Conservation (phyloP, 2,113 vertebrate species). For the Hyperoodon ampullatus region DNA sequence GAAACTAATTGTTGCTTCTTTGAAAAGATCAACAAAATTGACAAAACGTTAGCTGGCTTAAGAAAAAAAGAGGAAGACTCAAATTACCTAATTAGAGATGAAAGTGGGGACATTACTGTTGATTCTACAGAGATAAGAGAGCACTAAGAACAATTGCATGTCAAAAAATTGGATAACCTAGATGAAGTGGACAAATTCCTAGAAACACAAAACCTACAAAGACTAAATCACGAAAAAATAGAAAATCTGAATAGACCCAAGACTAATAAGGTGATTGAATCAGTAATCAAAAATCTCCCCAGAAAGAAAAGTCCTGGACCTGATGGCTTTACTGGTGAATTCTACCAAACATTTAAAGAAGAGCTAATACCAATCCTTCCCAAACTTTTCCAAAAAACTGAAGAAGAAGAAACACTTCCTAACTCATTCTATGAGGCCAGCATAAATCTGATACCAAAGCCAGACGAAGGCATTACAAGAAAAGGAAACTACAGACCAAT, state of each 20-base stretch:
- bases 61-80: neutral
- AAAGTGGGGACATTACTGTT: neutral
- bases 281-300: neutral
- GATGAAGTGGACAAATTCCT: neutral
- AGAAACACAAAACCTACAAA: neutral
- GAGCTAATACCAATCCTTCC: neutral
- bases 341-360: neutral
- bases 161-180: neutral
- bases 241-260: neutral
- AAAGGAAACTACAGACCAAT: neutral
- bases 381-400: neutral
- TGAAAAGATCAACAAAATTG: neutral
- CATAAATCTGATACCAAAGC: neutral
- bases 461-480: neutral
- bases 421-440: neutral
- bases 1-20: neutral
- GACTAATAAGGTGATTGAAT: neutral
- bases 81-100: neutral
- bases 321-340: neutral
- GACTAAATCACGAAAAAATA: neutral
- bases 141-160: neutral
- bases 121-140: neutral
- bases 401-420: neutral
- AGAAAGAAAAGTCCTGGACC: neutral
- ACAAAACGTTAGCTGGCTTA: neutral